Base-by-base conservation (phyloP, 1,140 invertebrate species). In the Aphelinus atriplicis region DNA sequence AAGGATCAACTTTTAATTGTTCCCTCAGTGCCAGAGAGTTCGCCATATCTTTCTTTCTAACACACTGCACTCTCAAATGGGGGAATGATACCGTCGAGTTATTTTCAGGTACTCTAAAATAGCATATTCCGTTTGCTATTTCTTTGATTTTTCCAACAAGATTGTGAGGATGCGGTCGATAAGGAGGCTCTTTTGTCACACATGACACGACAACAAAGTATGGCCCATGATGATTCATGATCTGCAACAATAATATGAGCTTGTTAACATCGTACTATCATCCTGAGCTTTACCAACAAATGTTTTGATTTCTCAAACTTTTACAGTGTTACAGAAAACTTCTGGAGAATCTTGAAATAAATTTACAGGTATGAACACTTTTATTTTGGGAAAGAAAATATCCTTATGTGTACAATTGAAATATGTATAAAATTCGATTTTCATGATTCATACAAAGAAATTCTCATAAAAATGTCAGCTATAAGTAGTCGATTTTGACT, bases 51-150 rank as follows among this genome's bases (percentile, higher is more conserved):
- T 95, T 96, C 78, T 96, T 95, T 87, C 98, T 98, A 2, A 98
- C 96, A 89, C 97, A 99, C 82, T 98, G 97, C 79, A 99, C 98
- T 3, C 97, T 97, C 77, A 99, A 90, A 89, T 97, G 96, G 61
- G 93, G 93, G 84, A 99, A 98, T 51, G 92, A 90, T 9, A 93
- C 91, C 3, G 91, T 90, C 92, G 94, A 94, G 48, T 92, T 92
- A 72, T 95, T 94, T 5, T 90, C 90, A 62, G 91, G 89, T 47
- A 98, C 92, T 85, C 94, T 92, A 69, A 95, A 87, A 0, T 95
- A 97, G 87, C 95, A 98, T 48, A 98, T 95, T 55, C 97, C 97
- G 81, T 93, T 3, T 5, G 9, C 92, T 82, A 94, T 94, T 85
- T 97, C 98, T 4, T 92, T 92, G 81, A 98, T 97, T 81, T 95